These are phyloP conservation scores for Lasioglossum villosulum DNA, from an alignment of 2,888 invertebrate species.

Conservation along the genomic window DNA sequence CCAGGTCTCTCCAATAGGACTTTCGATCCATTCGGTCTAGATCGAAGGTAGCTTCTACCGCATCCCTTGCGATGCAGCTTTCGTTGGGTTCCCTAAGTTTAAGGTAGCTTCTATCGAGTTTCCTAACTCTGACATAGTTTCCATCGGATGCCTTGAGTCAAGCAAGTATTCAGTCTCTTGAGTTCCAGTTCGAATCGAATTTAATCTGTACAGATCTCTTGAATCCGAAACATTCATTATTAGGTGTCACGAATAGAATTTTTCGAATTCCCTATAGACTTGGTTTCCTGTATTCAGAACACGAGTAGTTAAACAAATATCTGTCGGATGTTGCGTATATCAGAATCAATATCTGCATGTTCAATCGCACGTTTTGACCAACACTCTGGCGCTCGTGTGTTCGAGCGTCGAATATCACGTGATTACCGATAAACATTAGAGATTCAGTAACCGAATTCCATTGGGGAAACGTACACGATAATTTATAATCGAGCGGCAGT, in stretches of 20 bases:
- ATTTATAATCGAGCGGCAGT: conserved; percentile 30
- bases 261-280: background rate
- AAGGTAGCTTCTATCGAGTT: background rate
- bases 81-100: background rate
- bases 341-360: no score
- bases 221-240: background rate
- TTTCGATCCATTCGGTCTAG: background rate
- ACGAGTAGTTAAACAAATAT: no score
- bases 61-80: background rate
- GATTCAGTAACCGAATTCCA: background rate
- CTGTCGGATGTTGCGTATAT: no score
- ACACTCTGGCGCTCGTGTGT: background rate
- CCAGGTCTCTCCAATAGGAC: background rate
- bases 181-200: background rate
- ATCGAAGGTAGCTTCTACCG: background rate
- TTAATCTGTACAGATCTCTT: background rate
- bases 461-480: background rate
- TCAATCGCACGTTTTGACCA: background rate
- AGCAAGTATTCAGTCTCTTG: background rate
- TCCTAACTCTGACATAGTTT: background rate
- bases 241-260: background rate
- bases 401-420: background rate
- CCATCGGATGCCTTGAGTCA: background rate
- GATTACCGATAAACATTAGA: background rate
- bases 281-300: background rate